Conservation (phyloP, 2,888 invertebrate genomes). For the Amiota mariae region DNA sequence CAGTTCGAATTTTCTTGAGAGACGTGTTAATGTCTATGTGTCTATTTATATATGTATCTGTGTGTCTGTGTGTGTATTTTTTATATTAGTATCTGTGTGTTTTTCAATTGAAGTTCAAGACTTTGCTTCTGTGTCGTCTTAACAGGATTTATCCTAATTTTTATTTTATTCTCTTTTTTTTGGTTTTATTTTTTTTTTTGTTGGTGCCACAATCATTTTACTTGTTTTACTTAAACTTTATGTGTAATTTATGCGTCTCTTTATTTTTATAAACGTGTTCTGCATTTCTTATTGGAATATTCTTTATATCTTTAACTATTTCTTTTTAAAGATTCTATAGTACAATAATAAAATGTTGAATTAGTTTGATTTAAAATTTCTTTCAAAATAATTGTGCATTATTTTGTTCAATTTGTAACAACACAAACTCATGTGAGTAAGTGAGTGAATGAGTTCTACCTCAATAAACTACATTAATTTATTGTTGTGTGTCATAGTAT, state of each 20-base stretch:
- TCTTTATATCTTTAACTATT: too few relatives aligned
- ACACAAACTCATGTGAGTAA: neutral
- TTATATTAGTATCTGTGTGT: neutral
- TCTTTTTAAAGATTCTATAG: too few relatives aligned
- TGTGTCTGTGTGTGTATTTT: neutral
- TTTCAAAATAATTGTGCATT: neutral
- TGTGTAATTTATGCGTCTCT: constrained; percentile 20
- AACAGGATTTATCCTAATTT: constrained; percentile 19
- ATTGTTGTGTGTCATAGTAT: neutral
- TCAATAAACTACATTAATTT: too few relatives aligned
- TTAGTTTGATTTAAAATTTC: neutral
- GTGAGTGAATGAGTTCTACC: neutral
- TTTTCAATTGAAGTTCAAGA: constrained; percentile 5
- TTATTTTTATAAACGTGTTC: constrained; percentile 1
- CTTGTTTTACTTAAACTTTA: constrained; percentile 13
- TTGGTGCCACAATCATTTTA: neutral
- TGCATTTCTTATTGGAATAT: neutral
- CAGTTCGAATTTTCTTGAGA: constrained; percentile 15
- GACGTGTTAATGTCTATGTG: constrained; percentile 21
- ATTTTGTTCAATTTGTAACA: neutral
- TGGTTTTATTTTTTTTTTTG: neutral
- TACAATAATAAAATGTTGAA: too few relatives aligned
- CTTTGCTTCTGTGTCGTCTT: neutral
- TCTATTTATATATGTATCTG: neutral
- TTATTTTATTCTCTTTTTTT: neutral